Evolutionary conservation across 2,888 invertebrate genomes (phyloP).

Genomic region (Oligia strigilis): DNA sequence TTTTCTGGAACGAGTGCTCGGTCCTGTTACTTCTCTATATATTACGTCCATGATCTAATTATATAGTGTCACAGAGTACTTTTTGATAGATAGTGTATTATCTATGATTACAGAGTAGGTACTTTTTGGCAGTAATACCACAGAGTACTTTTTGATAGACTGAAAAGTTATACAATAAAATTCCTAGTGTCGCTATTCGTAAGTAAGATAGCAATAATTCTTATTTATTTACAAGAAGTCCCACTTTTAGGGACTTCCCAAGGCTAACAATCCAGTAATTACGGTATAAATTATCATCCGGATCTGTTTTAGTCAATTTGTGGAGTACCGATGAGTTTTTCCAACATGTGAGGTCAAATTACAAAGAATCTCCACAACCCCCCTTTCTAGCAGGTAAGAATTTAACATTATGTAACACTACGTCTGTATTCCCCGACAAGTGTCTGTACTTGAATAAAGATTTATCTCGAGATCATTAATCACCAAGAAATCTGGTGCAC

Average conservation of each 20-base stretch:
- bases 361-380: background rate
- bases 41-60: no score
- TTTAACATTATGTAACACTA: background rate
- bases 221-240: slow-evolving; percentile 63
- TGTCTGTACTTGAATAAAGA: no score
- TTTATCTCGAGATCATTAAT: no score
- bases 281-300: slow-evolving; percentile 17
- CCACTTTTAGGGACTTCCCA: slow-evolving; percentile 68
- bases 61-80: no score
- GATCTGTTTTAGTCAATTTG: slow-evolving; percentile 53
- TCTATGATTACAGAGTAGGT: no score
- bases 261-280: slow-evolving; percentile 48
- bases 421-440: background rate
- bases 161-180: slow-evolving; percentile 38
- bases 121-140: no score
- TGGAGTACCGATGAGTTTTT: slow-evolving; percentile 15
- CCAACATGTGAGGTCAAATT: slow-evolving; percentile 40
- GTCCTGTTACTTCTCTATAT: no score
- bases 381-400: slow-evolving; percentile 35
- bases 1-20: no score
- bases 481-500: no score
- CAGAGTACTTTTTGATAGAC: no score
- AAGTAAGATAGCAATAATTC: slow-evolving; percentile 39
- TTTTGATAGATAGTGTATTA: no score
- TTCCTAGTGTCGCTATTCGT: slow-evolving; percentile 49